Evolutionary conservation across 2,797 vertebrate species (phyloP).

Genomic region (Megaceryle alcyon): DNA sequence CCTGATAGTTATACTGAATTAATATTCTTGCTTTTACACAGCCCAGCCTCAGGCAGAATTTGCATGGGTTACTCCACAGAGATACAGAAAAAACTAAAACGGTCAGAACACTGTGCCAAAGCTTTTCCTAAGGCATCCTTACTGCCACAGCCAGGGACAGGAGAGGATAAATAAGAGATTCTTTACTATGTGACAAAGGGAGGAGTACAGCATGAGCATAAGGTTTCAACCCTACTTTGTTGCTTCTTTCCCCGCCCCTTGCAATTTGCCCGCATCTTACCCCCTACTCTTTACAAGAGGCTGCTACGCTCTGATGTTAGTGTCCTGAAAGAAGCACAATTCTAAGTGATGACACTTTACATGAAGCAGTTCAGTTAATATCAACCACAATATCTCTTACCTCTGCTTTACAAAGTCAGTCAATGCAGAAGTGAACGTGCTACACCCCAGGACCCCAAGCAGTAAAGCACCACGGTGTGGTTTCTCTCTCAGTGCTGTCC

Average conservation of each 20-base stretch:
- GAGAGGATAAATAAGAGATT: background rate
- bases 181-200: background rate
- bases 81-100: background rate
- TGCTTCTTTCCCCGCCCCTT: background rate
- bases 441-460: background rate
- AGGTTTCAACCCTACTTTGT: background rate
- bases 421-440: rapidly evolving
- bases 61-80: background rate
- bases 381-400: background rate
- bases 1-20: background rate
- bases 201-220: background rate
- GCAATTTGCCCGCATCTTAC: background rate
- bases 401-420: background rate
- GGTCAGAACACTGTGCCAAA: background rate
- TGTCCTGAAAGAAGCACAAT: background rate
- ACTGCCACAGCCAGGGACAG: background rate
- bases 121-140: background rate
- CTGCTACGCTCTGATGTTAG: background rate
- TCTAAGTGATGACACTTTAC: background rate
- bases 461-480: background rate
- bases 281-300: background rate
- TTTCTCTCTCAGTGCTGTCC: background rate
- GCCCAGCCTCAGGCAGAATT: background rate
- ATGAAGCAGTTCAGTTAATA: background rate
- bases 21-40: background rate